phyloP scores from a whole-genome alignment of 2,797 vertebrate genomes.

The Botia almorhae region DNA sequence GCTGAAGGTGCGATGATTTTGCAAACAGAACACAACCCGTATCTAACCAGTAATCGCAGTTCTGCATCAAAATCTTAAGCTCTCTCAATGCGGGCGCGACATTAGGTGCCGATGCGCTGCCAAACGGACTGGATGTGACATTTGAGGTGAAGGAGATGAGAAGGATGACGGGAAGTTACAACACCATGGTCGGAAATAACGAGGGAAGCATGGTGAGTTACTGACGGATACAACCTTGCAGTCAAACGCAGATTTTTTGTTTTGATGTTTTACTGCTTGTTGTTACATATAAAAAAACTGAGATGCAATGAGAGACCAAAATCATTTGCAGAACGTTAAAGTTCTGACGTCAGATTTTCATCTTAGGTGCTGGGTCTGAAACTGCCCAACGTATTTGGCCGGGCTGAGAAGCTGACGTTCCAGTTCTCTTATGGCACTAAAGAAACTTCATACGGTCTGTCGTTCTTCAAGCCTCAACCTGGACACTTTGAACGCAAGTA shows the following conservation, averaged over 20 bases:
- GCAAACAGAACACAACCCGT: not conserved
- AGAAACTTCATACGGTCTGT: slow-evolving; percentile 95
- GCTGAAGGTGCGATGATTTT: slow-evolving; percentile 80
- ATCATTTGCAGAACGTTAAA: not conserved
- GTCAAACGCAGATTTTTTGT: not conserved
- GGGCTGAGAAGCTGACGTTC: slow-evolving; percentile 94
- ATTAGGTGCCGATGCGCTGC: slow-evolving; percentile 89
- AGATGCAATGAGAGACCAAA: not conserved
- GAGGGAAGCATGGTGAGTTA: slow-evolving; percentile 95
- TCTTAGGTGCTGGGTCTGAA: slow-evolving; percentile 92
- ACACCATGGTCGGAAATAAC: slow-evolving; percentile 98
- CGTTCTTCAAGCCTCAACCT: slow-evolving; percentile 94
- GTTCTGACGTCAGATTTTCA: not conserved
- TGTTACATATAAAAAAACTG: not conserved
- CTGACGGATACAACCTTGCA: not conserved
- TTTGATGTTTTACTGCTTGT: not conserved
- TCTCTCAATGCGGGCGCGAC: not conserved
- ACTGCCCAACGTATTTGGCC: slow-evolving; percentile 91
- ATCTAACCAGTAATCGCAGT: not conserved
- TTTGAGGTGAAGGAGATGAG: slow-evolving; percentile 93
- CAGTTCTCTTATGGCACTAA: slow-evolving; percentile 99
- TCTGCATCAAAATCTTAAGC: not conserved
- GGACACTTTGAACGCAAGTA: slow-evolving; percentile 95
- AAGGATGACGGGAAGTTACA: slow-evolving; percentile 93
- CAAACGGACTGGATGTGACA: slow-evolving; percentile 94